Evolutionary conservation across 1,140 invertebrate species (phyloP).

Genomic region (Trachymyrmex cornetzi): DNA sequence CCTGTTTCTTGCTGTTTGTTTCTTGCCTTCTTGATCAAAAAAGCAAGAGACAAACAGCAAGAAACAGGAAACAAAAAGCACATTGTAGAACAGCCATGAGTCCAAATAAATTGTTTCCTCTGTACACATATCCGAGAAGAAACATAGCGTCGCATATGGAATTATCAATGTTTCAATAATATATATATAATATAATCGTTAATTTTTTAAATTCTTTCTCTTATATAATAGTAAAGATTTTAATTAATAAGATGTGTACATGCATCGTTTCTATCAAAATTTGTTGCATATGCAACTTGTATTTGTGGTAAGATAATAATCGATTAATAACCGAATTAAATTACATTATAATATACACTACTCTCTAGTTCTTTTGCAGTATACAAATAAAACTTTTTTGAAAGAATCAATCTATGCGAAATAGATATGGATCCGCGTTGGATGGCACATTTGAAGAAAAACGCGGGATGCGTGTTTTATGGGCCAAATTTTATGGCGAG

Average conservation of each 20-base stretch:
- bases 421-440: constrained; percentile 69
- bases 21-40: too few species aligned
- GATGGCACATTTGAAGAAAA: constrained; percentile 72
- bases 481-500: constrained; percentile 83
- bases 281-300: neutral
- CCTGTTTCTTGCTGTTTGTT: too few species aligned
- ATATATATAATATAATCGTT: too few species aligned
- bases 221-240: constrained; percentile 12
- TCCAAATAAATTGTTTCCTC: too few species aligned
- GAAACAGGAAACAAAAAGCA: too few species aligned
- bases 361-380: neutral
- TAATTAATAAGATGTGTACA: neutral
- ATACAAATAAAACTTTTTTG: constrained; percentile 21
- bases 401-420: constrained; percentile 28
- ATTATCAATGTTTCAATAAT: too few species aligned
- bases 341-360: neutral
- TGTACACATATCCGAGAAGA: too few species aligned
- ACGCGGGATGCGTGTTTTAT: constrained; percentile 78
- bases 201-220: too few species aligned
- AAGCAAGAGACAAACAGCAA: too few species aligned
- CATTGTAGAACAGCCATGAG: too few species aligned
- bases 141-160: too few species aligned
- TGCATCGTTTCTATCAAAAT: neutral
- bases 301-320: neutral
- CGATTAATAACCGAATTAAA: neutral